Conservation (phyloP, 2,888 invertebrate species). For the Sycophila texana region DNA sequence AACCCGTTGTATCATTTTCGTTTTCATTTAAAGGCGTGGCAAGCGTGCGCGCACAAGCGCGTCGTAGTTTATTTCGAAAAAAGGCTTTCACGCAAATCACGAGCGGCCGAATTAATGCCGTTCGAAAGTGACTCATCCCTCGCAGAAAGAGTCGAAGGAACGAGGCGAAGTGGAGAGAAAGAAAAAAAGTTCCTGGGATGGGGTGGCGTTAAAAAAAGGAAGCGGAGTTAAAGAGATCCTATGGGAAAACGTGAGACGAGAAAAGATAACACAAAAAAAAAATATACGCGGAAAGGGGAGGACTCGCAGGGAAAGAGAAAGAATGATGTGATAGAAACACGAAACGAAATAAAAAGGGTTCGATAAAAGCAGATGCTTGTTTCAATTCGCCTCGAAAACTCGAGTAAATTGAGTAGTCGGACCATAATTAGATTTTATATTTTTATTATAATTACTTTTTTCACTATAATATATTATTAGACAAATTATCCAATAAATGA, state of each 20-base stretch:
- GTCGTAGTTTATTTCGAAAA: slow-evolving; percentile 31
- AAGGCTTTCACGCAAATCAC: slow-evolving; percentile 47
- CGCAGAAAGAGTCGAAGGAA: not conserved
- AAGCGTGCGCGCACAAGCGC: not conserved
- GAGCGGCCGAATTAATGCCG: slow-evolving; percentile 43
- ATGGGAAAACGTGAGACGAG: slow-evolving; percentile 39
- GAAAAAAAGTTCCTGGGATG: not conserved
- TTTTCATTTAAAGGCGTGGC: not conserved
- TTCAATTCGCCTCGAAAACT: not conserved
- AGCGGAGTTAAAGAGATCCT: slow-evolving; percentile 36
- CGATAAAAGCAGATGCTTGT: not conserved
- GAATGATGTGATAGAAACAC: slow-evolving; percentile 13
- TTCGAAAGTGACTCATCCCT: slow-evolving; percentile 57
- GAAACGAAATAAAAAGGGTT: not conserved
- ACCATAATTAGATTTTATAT: no score
- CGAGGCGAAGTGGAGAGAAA: slow-evolving; percentile 28
- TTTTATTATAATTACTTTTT: no score
- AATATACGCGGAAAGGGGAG: slow-evolving; percentile 1
- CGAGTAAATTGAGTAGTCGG: no score
- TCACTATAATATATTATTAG: no score
- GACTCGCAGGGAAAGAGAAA: slow-evolving; percentile 4
- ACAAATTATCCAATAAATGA: no score
- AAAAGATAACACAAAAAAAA: slow-evolving; percentile 1
- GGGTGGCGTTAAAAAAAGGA: slow-evolving; percentile 16
- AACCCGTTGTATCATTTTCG: not conserved